Evolutionary conservation across 2,113 vertebrate species (phyloP), one percentile per base, ranked within the genome.

Genomic region (Chrysochloris asiatica): DNA sequence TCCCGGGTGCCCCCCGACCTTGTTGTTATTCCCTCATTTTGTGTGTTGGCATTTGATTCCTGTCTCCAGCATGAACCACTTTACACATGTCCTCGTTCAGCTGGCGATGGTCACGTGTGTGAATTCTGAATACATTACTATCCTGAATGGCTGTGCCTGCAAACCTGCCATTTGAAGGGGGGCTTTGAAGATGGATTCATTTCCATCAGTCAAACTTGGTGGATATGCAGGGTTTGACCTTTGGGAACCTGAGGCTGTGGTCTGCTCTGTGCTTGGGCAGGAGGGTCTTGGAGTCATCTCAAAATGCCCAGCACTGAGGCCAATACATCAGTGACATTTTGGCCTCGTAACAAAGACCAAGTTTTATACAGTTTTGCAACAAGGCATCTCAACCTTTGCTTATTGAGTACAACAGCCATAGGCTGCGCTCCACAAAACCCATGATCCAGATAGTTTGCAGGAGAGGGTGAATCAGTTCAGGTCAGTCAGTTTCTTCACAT

Each of bases 51-150:
- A 80, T 95, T 97, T 94, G 94, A 95, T 97, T 95, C 80, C 94
- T 89, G 87, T 96, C 82, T 97, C 93, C 92, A 2, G 0, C 94
- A 88, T 94, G 96, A 92, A 50, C 85, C 56, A 63, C 72, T 92
- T 91, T 96, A 95, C 96, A 96, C 95, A 92, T 89, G 92, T 95
- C 95, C 95, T 78, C 63, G 30, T 96, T 96, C 95, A 93, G 94
- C 89, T 94, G 93, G 90, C 0, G 47, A 95, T 22, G 36, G 84
- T 96, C 96, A 96, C 79, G 47, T 94, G 93, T 8, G 0, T 94
- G 84, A 52, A 88, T 93, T 89, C 91, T 84, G 88, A 93, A 96
- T 92, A 81, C 87, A 67, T 93, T 95, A 86, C 86, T 90, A 41
- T 59, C 56, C 0, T 2, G 54, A 89, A 65, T 5, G 2, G 84